phyloP scores from a whole-genome alignment of 2,797 vertebrate genomes.

The Merluccius polli region DNA sequence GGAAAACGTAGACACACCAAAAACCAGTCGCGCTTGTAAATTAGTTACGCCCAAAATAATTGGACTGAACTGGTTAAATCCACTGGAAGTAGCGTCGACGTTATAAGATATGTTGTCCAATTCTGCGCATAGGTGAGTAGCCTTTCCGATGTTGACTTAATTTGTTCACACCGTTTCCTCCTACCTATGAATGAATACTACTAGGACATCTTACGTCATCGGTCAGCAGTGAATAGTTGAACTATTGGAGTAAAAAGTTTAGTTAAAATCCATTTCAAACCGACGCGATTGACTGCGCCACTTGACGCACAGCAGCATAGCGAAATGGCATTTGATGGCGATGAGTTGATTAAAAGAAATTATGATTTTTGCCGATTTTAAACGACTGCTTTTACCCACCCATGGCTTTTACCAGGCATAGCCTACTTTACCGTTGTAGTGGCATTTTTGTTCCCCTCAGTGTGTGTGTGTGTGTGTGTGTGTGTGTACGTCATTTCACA shows the following conservation, averaged over 20 bases:
- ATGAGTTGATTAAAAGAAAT: neutral
- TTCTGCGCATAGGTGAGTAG: constrained; percentile 3
- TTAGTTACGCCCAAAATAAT: neutral
- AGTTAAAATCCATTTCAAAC: neutral
- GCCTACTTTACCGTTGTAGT: too few relatives aligned
- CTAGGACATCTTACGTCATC: neutral
- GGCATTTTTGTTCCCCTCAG: too few relatives aligned
- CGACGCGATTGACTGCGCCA: neutral
- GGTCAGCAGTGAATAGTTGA: neutral
- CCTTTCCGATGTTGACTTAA: neutral
- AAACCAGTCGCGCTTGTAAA: neutral
- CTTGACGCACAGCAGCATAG: too few relatives aligned
- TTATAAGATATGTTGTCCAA: neutral
- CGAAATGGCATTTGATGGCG: too few relatives aligned
- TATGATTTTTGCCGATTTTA: too few relatives aligned
- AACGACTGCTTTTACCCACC: neutral
- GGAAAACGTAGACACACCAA: neutral
- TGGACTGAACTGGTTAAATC: neutral
- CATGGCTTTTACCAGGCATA: neutral
- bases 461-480: too few relatives aligned
- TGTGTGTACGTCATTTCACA: too few relatives aligned
- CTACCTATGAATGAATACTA: neutral
- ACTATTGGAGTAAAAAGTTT: too few relatives aligned
- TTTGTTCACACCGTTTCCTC: neutral
- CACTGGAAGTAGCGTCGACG: neutral